Evolutionary conservation across 2,113 vertebrate species (phyloP).

Genomic region (Rostratula benghalensis): DNA sequence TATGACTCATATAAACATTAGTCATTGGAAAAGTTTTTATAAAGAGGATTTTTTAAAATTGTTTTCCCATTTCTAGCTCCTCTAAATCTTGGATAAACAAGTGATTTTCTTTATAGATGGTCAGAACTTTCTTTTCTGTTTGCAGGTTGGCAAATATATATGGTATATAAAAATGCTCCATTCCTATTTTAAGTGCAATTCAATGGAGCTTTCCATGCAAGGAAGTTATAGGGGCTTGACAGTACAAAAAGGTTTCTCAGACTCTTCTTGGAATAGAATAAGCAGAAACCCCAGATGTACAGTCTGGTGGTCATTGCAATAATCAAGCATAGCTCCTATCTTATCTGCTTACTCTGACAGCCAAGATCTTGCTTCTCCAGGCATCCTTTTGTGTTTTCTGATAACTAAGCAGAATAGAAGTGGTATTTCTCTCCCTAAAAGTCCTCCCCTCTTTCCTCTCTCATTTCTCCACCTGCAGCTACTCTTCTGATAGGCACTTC

Average conservation of each 20-base stretch:
- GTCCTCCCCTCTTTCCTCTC: not conserved
- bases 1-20: not conserved
- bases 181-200: not conserved
- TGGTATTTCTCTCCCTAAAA: slow-evolving; percentile 20
- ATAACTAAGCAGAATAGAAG: slow-evolving; percentile 16
- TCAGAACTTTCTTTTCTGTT: not conserved
- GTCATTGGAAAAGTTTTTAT: not conserved
- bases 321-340: not conserved
- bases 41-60: not conserved
- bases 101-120: not conserved
- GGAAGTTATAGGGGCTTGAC: not conserved
- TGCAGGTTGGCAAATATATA: not conserved
- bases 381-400: not conserved
- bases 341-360: not conserved
- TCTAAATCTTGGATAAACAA: not conserved
- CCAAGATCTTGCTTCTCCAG: not conserved
- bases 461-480: slow-evolving; percentile 47
- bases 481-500: slow-evolving; percentile 24
- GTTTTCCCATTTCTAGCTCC: not conserved
- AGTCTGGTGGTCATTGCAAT: not conserved
- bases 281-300: not conserved
- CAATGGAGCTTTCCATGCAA: not conserved
- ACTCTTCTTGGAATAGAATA: not conserved
- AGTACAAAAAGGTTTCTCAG: not conserved
- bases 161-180: not conserved